Evolutionary conservation across 2,797 vertebrate genomes (phyloP).

Genomic region (Hylomyscus alleni): DNA sequence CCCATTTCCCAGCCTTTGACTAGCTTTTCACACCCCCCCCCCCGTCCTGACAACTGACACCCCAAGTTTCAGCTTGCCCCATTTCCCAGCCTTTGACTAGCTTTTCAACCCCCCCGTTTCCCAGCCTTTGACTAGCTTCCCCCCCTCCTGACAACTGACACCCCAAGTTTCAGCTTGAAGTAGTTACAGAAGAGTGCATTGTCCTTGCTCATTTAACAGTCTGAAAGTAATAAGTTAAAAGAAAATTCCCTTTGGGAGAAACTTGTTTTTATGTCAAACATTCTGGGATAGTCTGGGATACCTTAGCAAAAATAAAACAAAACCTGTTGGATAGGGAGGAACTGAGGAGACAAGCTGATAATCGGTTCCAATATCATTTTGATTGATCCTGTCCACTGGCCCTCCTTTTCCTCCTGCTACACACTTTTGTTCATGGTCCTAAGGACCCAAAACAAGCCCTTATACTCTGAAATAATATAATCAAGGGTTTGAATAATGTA

Average conservation of each 20-base stretch:
- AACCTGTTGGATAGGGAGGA: neutral
- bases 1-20: too few species aligned
- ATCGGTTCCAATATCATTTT: neutral
- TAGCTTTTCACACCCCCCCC: too few species aligned
- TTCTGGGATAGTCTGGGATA: neutral
- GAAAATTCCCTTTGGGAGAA: neutral
- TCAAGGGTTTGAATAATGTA: neutral
- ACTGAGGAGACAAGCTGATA: neutral
- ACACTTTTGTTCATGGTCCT: neutral
- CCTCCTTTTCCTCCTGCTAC: neutral
- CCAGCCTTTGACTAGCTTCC: too few species aligned
- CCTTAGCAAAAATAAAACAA: neutral
- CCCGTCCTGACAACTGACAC: too few species aligned
- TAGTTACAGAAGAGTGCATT: too few species aligned
- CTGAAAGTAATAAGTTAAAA: too few species aligned
- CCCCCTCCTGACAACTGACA: too few species aligned
- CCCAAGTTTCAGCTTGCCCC: too few species aligned
- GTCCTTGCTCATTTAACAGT: too few species aligned
- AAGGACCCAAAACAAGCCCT: neutral
- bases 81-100: too few species aligned
- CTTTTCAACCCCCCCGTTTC: too few species aligned
- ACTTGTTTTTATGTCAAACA: neutral
- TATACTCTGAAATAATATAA: neutral
- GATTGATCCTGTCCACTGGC: neutral
- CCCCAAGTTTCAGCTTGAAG: too few species aligned